Evolutionary conservation across 2,888 invertebrate genomes (phyloP), one percentile per base, ranked within the genome.

Genomic region (Heliconius hortense): DNA sequence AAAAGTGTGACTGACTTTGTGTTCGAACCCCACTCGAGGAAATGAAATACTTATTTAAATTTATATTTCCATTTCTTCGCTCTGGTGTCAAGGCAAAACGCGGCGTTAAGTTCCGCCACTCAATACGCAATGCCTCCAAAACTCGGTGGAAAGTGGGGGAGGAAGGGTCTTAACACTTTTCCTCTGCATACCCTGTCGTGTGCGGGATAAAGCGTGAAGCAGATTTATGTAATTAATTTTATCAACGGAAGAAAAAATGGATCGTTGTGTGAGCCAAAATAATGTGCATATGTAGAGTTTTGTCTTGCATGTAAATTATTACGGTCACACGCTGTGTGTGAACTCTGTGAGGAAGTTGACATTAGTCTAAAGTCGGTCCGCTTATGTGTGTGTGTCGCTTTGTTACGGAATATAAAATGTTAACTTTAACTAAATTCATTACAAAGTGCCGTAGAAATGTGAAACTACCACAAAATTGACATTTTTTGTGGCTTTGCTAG

Each of bases 311-410:
- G 71, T 75, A 77, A 75, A 78, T 76, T 78, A 75, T 77, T 60
- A 75, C 78, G 76, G 78, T 77, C 77, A 75, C 77, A 79, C 74
- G 77, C 78, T 78, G 77, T 80, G 78, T 79, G 76, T 77, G 77
- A 79, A 79, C 74, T 56, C 39, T 70, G 74, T 59, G 48, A 76
- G 79, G 77, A 79, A 79, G 79, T 69, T 72, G 70, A 74, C 67
- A 74, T 76, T 79, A 70, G 59, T 77, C 64, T 72, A 59, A 64
- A 75, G 64, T 73, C 62, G 60, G 70, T 60, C 53, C 64, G 68
- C 64, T 63, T 70, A 66, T 73, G 63, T 70, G 66, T 70, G 66
- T 66, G 31, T 39, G 35, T 73, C 43, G 24, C 31, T 77, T 72
- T 53, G 53, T 70, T 53, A 43, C n/a, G 66, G 35, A 35, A 21